phyloP scores from a whole-genome alignment of 2,888 invertebrate species.

The Hirtodrosophila duncani region DNA sequence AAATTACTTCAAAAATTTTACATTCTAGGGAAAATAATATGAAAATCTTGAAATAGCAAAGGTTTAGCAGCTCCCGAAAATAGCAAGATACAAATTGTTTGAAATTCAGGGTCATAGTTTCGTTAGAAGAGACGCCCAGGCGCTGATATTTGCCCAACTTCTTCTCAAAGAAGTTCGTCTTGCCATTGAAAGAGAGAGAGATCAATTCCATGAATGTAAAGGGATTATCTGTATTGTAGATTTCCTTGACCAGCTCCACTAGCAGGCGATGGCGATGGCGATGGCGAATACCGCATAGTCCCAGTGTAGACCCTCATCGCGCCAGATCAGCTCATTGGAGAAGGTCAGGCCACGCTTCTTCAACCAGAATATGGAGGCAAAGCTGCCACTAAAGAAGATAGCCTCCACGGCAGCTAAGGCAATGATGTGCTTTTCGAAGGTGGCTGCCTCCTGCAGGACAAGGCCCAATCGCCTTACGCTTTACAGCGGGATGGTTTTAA shows the following conservation, averaged over 20 bases:
- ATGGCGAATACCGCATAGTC: conserved; percentile 99
- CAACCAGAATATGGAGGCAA: conserved; percentile 99
- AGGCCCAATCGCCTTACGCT: conserved; percentile 98
- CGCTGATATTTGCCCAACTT: conserved; percentile 99
- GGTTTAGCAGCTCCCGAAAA: too few relatives aligned
- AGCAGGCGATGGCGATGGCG: conserved; percentile 93
- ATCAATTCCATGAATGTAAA: conserved; percentile 99
- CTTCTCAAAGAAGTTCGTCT: conserved; percentile 99
- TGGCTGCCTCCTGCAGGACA: conserved; percentile 94
- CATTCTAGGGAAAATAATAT: too few relatives aligned
- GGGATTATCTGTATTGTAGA: conserved; percentile 95
- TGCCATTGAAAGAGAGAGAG: conserved; percentile 98
- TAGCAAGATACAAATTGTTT: too few relatives aligned
- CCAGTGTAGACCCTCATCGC: conserved; percentile 98
- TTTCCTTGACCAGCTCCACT: conserved; percentile 90
- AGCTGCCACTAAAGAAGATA: conserved; percentile 99
- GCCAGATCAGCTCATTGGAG: conserved; percentile 98
- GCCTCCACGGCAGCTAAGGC: conserved; percentile 99
- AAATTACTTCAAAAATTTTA: too few relatives aligned
- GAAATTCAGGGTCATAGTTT: too few relatives aligned
- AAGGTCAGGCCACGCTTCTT: conserved; percentile 99
- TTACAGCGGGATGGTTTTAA: conserved; percentile 98
- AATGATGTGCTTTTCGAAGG: conserved; percentile 95
- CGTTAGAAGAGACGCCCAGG: conserved; percentile 93
- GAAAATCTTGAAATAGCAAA: too few relatives aligned